Evolutionary conservation across 1,140 invertebrate genomes (phyloP), one percentile per base, ranked within the genome.

Genomic region (Brachionus manjavacas): DNA sequence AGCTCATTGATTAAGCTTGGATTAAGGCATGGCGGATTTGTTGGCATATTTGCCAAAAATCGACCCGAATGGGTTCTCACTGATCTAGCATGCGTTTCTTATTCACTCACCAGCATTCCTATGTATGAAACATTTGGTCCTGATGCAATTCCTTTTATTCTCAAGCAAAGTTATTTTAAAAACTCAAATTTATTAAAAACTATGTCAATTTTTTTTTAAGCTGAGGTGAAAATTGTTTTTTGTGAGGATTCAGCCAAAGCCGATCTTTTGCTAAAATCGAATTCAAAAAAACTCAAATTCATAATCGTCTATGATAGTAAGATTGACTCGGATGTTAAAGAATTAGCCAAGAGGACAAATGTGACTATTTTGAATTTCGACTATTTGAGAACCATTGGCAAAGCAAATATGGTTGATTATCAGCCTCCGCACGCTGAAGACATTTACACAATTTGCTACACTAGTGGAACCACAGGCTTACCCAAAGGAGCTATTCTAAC

Each of bases 401-500:
- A 43, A 14, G n/a, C 35, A 14, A 84, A 41, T 28, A 35, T 28
- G 28, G 28, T 39, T 25, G 39, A 46, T n/a, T 11, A 25, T 9
- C 20, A 14, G 95, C 96, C 4, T 92, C 92, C 87, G 92, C 25
- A 64, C 7, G 8, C 94, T 7, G 92, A 93, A 43, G 95, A 96
- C 88, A 88, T 98, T 4, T 95, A 94, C 88, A 96, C 95, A 25
- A 93, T 98, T 85, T 97, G 95, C 89, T 98, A 98, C 89, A 98
- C 96, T 0, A 97, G 95, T 12, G 97, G 96, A 1, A 98, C 96
- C 9, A 98, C 96, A 12, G 97, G 96, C 46, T 94, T 49, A 23
- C 96, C 97, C 0, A 98, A 98, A 91, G 97, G 96, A 76, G 97
- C 97, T 0, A 96, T 98, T 94, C 89, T 98, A 84, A 96, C 94